Evolutionary conservation across 2,113 vertebrate species (phyloP).

Genomic region (Corydoras maculifer): DNA sequence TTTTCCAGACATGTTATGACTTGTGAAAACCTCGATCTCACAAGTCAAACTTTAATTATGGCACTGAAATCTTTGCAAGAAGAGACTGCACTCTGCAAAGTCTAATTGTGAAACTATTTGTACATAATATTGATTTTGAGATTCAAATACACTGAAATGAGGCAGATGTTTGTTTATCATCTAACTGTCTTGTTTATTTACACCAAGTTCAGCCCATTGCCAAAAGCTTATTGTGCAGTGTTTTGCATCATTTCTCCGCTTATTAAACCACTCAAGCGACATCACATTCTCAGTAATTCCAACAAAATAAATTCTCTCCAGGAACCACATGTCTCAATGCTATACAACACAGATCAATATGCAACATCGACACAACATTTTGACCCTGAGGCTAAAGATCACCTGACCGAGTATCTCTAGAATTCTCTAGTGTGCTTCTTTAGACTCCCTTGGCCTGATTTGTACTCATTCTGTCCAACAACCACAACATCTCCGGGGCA

Average conservation of each 20-base stretch:
- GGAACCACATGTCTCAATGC: conserved; percentile 15
- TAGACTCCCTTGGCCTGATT: neutral
- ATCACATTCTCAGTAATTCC: conserved; percentile 21
- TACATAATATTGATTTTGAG: no score
- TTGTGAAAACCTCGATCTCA: neutral
- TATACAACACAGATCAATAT: conserved; percentile 35
- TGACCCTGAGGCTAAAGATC: conserved; percentile 18
- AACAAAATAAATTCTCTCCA: conserved; percentile 26
- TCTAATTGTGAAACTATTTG: no score
- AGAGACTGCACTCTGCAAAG: no score
- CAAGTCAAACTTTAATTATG: neutral
- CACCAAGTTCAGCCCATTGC: neutral
- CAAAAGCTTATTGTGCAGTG: neutral
- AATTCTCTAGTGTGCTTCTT: neutral
- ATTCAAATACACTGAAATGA: no score
- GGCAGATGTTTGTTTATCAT: neutral
- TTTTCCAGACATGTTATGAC: neutral
- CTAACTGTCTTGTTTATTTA: conserved; percentile 9
- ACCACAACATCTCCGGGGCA: neutral
- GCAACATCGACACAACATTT: conserved; percentile 13
- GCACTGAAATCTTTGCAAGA: neutral
- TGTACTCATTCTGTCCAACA: conserved; percentile 19
- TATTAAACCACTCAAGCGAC: conserved; percentile 16
- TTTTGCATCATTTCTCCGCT: neutral
- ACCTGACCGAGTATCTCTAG: conserved; percentile 6